phyloP scores from a whole-genome alignment of 2,888 invertebrate species.

The Tetrapedia diversipes region DNA sequence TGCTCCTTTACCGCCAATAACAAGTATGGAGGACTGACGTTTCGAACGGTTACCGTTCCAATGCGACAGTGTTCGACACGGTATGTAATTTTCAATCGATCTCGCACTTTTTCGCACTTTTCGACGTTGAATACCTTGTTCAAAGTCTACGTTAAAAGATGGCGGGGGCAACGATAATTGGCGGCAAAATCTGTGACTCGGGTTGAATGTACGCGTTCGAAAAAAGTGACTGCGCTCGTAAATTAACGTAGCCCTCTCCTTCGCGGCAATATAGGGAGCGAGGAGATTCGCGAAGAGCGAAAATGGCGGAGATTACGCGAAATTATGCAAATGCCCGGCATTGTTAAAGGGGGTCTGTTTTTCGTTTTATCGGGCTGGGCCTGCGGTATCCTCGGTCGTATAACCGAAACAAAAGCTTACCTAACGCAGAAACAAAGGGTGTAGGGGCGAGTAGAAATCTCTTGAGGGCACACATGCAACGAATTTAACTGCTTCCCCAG shows the following conservation, averaged over 20 bases:
- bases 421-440: constrained; percentile 81
- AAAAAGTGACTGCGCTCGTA: constrained; percentile 55
- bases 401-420: constrained; percentile 82
- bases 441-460: constrained; percentile 73
- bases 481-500: constrained; percentile 82
- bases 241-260: constrained; percentile 64
- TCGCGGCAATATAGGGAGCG: constrained; percentile 34
- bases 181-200: not conserved
- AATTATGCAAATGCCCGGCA: constrained; percentile 82
- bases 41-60: not conserved
- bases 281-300: constrained; percentile 72
- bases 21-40: not conserved
- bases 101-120: not conserved
- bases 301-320: constrained; percentile 82
- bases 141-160: no score
- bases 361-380: constrained; percentile 81
- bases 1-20: constrained; percentile 25
- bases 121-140: no score
- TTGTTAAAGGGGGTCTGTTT: constrained; percentile 79
- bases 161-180: not conserved
- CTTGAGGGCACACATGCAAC: constrained; percentile 81
- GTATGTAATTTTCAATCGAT: not conserved
- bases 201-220: constrained; percentile 11
- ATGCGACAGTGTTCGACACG: not conserved
- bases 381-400: constrained; percentile 79